Conservation (phyloP, 2,113 vertebrate genomes). For the Nothobranchius kuhntae region DNA sequence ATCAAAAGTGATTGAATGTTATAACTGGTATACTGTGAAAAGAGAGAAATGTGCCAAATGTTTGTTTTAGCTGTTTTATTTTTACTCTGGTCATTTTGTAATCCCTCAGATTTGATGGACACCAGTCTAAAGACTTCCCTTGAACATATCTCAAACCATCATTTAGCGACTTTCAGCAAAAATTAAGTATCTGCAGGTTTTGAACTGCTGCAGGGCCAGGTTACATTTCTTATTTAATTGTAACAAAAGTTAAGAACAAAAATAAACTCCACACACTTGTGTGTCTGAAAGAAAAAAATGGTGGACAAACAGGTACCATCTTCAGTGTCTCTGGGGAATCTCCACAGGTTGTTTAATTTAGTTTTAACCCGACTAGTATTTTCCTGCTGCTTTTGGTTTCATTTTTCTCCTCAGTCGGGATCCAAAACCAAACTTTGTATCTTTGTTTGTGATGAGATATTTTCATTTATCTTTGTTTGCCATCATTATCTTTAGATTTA, state of each 20-base stretch:
- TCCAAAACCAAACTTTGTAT: slow-evolving; percentile 44
- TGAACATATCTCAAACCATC: too few species aligned
- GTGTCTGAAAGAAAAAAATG: neutral
- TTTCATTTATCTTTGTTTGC: slow-evolving; percentile 22
- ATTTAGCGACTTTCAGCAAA: too few species aligned
- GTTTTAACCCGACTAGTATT: slow-evolving; percentile 16
- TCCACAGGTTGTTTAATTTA: slow-evolving; percentile 21
- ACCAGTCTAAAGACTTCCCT: too few species aligned
- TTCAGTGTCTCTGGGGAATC: slow-evolving; percentile 31
- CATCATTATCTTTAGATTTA: slow-evolving; percentile 45
- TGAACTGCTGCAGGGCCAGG: too few species aligned
- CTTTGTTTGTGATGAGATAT: slow-evolving; percentile 15
- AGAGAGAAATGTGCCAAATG: too few species aligned
- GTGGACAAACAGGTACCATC: slow-evolving; percentile 6
- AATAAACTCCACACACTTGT: slow-evolving; percentile 21
- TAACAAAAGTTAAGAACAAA: slow-evolving; percentile 33
- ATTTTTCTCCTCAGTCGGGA: slow-evolving; percentile 8
- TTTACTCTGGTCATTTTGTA: too few species aligned
- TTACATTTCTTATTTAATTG: slow-evolving; percentile 15
- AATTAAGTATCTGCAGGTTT: too few species aligned
- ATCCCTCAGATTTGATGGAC: too few species aligned
- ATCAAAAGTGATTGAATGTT: too few species aligned
- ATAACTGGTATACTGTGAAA: too few species aligned
- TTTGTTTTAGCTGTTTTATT: too few species aligned
- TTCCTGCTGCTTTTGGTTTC: slow-evolving; percentile 1